A percentile compares a stretch with the other conserved stretches of the same genome.
These are phyloP conservation scores for Antedon mediterranea DNA, from an alignment of 53 echinoderm and acorn worm genomes.

Conservation along the genomic window DNA sequence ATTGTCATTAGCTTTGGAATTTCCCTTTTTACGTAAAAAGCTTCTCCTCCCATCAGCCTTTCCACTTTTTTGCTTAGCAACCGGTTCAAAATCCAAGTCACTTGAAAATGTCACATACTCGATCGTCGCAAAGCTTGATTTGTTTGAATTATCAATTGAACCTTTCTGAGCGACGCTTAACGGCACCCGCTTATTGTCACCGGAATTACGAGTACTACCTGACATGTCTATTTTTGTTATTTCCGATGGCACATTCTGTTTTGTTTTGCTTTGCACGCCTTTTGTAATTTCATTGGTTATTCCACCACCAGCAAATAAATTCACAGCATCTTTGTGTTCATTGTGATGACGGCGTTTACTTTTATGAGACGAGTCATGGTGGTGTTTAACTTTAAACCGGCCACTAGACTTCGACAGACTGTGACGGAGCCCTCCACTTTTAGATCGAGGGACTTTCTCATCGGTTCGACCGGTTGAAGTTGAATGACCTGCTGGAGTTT, in stretches of 20 bases:
- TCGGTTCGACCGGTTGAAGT: not conserved
- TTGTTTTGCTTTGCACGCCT: not conserved
- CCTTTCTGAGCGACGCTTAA: not conserved
- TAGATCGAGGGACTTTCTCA: not conserved
- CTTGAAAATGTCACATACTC: not conserved
- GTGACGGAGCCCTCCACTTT: not conserved
- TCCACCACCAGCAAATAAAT: not conserved
- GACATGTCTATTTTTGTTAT: not conserved
- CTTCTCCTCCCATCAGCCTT: too few relatives aligned
- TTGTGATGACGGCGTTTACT: not conserved
- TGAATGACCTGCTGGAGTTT: not conserved
- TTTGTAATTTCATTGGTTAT: not conserved
- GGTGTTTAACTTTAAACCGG: not conserved
- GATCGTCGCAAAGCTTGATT: not conserved
- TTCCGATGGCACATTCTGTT: not conserved
- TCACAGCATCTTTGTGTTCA: not conserved
- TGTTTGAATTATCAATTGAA: not conserved
- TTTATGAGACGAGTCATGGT: not conserved
- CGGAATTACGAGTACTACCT: not conserved
- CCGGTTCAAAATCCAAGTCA: not conserved
- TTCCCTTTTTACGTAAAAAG: not conserved
- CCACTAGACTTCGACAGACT: not conserved
- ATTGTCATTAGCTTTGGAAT: not conserved
- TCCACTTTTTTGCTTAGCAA: not conserved
- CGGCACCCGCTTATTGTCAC: not conserved